A percentile compares a stretch with the other conserved stretches of the same genome.
These are phyloP conservation scores for Melitaea cinxia DNA, from an alignment of 1,140 invertebrate genomes.

Conservation along the genomic window DNA sequence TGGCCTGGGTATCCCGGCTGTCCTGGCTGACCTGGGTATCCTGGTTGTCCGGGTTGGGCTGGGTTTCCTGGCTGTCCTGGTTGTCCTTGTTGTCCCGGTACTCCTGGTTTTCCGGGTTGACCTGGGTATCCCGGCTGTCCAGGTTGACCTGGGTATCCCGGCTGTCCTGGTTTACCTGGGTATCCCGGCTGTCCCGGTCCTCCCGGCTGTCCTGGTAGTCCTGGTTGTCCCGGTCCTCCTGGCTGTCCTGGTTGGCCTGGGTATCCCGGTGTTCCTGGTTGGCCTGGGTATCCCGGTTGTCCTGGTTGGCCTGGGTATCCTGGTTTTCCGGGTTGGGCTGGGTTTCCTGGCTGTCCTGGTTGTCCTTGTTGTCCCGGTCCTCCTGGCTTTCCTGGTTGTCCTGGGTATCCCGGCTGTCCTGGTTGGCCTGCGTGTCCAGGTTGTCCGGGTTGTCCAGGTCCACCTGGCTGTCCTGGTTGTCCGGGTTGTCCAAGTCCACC, in stretches of 20 bases:
- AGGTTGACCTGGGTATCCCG: neutral
- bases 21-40: neutral
- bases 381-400: constrained; percentile 30
- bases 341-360: constrained; percentile 12
- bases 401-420: constrained; percentile 35
- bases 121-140: neutral
- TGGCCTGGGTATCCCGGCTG: constrained; percentile 23
- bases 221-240: neutral
- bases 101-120: neutral
- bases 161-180: neutral
- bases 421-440: constrained; percentile 38
- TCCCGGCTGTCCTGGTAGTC: neutral
- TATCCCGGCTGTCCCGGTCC: neutral
- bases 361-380: constrained; percentile 32
- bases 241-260: neutral
- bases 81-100: neutral
- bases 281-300: neutral
- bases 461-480: constrained; percentile 27
- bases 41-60: constrained; percentile 1
- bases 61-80: constrained; percentile 30
- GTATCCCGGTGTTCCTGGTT: neutral
- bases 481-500: constrained; percentile 32
- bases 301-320: neutral
- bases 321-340: neutral
- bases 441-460: constrained; percentile 33